Conservation (phyloP, 2,113 vertebrate genomes). For the Scomber colias region DNA sequence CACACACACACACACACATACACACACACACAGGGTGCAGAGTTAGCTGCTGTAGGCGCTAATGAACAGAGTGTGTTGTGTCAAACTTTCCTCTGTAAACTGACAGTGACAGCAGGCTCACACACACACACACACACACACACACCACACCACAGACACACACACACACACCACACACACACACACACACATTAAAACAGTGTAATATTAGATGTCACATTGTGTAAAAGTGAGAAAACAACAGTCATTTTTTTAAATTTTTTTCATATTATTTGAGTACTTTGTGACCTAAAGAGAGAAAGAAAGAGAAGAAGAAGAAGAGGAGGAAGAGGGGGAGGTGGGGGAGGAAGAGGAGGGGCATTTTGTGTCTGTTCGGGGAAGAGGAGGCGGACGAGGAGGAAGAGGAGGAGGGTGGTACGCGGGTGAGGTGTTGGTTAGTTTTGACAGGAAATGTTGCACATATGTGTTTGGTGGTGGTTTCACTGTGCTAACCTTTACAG, state of each 20-base stretch:
- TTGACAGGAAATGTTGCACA: conserved; percentile 7
- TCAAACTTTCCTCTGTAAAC: conserved; percentile 53
- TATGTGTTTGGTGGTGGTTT: neutral
- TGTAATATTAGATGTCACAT: conserved; percentile 26
- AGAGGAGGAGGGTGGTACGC: too few relatives aligned
- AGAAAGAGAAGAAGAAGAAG: neutral
- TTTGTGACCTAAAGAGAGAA: neutral
- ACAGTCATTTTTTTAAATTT: neutral
- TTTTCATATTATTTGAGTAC: neutral
- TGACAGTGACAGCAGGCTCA: conserved; percentile 30
- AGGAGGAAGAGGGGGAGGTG: neutral
- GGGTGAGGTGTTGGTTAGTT: neutral
- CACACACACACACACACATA: conserved; percentile 24
- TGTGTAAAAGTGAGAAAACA: conserved; percentile 30
- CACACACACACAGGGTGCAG: conserved; percentile 19
- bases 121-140: conserved; percentile 14
- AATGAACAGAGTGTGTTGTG: conserved; percentile 64
- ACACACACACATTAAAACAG: neutral
- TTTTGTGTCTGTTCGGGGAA: too few relatives aligned
- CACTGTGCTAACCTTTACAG: neutral
- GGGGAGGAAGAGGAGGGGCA: too few relatives aligned
- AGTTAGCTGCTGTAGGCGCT: conserved; percentile 22
- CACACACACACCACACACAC: too few relatives aligned
- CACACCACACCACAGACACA: neutral
- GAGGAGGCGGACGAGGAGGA: too few relatives aligned